These are phyloP conservation scores for Gasterosteus aculeatus DNA, from an alignment of 2,113 vertebrate genomes.

Conservation along the genomic window DNA sequence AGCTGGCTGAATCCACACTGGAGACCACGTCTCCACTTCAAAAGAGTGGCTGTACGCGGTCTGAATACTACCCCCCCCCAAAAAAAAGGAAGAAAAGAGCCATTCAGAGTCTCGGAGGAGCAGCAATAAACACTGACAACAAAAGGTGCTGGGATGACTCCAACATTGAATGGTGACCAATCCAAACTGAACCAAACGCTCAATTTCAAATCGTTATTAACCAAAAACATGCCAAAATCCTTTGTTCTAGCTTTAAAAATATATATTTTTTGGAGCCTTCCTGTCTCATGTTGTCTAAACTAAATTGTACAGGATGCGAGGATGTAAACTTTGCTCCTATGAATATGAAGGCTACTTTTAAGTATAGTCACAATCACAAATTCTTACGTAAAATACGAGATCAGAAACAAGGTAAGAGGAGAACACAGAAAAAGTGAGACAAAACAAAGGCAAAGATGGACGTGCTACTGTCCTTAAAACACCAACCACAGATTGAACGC, in stretches of 20 bases:
- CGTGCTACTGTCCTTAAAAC: constrained; percentile 39
- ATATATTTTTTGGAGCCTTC: neutral
- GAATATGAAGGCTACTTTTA: constrained; percentile 2
- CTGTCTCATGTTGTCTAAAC: neutral
- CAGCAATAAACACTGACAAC: constrained; percentile 53
- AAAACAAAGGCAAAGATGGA: neutral
- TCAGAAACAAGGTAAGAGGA: neutral
- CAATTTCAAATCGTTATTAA: no score
- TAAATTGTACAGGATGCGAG: neutral
- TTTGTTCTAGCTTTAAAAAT: neutral
- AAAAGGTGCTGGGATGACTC: constrained; percentile 40
- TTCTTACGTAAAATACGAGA: neutral
- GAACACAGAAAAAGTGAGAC: neutral
- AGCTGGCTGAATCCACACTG: constrained; percentile 72
- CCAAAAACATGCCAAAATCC: neutral
- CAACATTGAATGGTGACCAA: constrained; percentile 8
- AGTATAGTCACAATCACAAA: neutral
- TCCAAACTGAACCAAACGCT: neutral
- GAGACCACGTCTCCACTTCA: constrained; percentile 75
- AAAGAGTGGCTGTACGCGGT: constrained; percentile 68
- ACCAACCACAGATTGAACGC: constrained; percentile 42
- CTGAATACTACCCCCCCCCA: constrained; percentile 65
- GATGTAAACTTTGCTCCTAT: neutral
- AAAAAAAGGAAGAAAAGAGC: constrained; percentile 36
- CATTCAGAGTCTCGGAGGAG: constrained; percentile 58